A percentile compares a stretch with the other conserved stretches of the same genome.
phyloP scores from a whole-genome alignment of 30 jellyfish, hydroid and myxozoan genomes.

The Calvadosia cruxmelitensis region DNA sequence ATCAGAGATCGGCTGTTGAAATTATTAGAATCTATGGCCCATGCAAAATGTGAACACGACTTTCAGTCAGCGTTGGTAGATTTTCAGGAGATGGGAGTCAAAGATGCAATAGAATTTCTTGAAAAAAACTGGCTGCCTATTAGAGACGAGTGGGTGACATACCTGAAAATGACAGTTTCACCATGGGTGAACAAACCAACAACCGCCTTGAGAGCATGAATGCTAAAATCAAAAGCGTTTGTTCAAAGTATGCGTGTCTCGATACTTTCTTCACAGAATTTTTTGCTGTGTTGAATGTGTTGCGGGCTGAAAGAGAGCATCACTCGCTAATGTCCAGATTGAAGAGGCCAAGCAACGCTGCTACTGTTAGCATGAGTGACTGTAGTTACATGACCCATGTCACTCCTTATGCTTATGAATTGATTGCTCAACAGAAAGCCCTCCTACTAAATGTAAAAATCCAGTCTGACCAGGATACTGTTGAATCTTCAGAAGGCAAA shows the following conservation, averaged over 20 bases:
- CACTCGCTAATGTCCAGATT: constrained; percentile 16
- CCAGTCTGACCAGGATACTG: not conserved
- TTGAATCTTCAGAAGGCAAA: not conserved
- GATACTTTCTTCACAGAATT: constrained; percentile 18
- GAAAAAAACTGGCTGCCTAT: constrained; percentile 25
- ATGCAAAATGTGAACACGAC: constrained; percentile 5
- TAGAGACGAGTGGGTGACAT: constrained; percentile 26
- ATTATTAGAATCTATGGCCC: constrained; percentile 9
- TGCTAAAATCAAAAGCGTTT: constrained; percentile 28
- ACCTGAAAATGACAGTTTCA: constrained; percentile 3
- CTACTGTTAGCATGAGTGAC: not conserved
- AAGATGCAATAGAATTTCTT: constrained; percentile 13
- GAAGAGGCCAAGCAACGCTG: constrained; percentile 8
- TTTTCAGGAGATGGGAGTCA: constrained; percentile 2
- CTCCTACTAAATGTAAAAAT: not conserved
- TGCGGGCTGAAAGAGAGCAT: constrained; percentile 30
- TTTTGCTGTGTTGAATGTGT: constrained; percentile 18
- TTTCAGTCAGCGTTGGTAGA: not conserved
- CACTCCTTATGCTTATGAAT: constrained; percentile 30
- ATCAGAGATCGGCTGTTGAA: constrained; percentile 15
- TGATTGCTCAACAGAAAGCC: constrained; percentile 4
- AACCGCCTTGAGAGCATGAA: constrained; percentile 37
- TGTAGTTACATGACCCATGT: constrained; percentile 3
- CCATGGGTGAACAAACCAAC: constrained; percentile 35
- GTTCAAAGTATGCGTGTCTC: constrained; percentile 4